Evolutionary conservation across 2,888 invertebrate genomes (phyloP).

Genomic region (Augochlorella aurata): DNA sequence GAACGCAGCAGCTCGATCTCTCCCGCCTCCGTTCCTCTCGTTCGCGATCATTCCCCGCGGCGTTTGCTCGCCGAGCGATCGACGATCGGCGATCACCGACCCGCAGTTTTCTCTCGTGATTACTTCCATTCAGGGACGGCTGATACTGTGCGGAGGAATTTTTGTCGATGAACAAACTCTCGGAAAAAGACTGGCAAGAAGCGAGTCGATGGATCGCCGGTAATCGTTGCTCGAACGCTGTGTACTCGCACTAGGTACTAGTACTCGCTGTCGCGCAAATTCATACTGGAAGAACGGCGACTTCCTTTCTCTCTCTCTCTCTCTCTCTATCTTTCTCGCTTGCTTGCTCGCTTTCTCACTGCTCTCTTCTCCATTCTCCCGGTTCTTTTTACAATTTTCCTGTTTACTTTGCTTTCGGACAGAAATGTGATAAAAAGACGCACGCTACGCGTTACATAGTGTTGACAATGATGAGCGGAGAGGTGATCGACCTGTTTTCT

Average conservation of each 20-base stretch:
- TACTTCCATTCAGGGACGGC: slow-evolving; percentile 49
- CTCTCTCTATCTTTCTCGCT: background rate
- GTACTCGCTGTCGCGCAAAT: background rate
- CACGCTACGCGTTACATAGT: slow-evolving; percentile 52
- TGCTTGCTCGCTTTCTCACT: background rate
- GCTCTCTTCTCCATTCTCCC: background rate
- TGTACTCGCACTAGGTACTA: too few species aligned
- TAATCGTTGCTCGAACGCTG: background rate
- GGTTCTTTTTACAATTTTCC: background rate
- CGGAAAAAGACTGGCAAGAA: slow-evolving; percentile 47
- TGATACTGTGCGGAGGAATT: slow-evolving; percentile 32
- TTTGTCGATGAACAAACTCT: slow-evolving; percentile 44
- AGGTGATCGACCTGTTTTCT: slow-evolving; percentile 53
- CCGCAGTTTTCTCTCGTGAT: slow-evolving; percentile 21
- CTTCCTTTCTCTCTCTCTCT: background rate
- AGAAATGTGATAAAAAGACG: slow-evolving; percentile 58
- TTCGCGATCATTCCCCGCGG: slow-evolving; percentile 30
- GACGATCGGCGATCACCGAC: slow-evolving; percentile 8
- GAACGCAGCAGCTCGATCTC: slow-evolving; percentile 21
- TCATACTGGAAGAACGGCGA: slow-evolving; percentile 37
- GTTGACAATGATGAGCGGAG: slow-evolving; percentile 58
- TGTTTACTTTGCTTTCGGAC: slow-evolving; percentile 16
- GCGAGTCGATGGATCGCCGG: slow-evolving; percentile 27
- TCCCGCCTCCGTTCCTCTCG: slow-evolving; percentile 45
- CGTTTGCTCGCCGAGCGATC: background rate